A percentile compares a stretch with the other conserved stretches of the same genome.
Conservation (phyloP, 2,113 vertebrate species). For the Microcebus griseorufus region DNA sequence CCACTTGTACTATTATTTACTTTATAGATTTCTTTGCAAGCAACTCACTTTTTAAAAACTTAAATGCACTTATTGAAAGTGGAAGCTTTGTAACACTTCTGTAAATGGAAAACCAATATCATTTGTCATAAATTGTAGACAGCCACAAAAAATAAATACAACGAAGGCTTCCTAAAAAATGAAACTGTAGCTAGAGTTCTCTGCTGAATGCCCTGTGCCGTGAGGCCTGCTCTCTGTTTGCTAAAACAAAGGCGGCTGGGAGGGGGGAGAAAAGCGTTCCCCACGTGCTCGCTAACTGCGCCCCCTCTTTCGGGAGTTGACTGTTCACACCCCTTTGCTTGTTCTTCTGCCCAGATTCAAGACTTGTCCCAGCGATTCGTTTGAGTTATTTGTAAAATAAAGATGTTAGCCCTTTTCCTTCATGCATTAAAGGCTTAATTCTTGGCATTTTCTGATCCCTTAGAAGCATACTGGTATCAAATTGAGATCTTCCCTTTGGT, state of each 20-base stretch:
- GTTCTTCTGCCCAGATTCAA: neutral
- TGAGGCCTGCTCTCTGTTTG: neutral
- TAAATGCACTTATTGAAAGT: neutral
- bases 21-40: neutral
- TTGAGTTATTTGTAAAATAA: slow-evolving; percentile 16
- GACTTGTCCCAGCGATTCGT: slow-evolving; percentile 6
- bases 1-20: neutral
- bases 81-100: neutral
- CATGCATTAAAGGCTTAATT: neutral
- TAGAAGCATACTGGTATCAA: neutral
- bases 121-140: neutral
- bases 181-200: neutral
- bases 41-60: slow-evolving; percentile 8
- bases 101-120: slow-evolving; percentile 18
- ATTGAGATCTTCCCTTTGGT: neutral
- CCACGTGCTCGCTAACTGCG: neutral
- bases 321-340: neutral
- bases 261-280: rapidly evolving
- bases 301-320: neutral
- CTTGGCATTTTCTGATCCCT: neutral
- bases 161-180: neutral
- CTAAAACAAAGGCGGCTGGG: neutral
- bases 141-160: neutral
- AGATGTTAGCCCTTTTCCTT: neutral
- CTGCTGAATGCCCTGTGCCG: neutral